Evolutionary conservation across 2,113 vertebrate species (phyloP).

Genomic region (Bubo blakistoni): DNA sequence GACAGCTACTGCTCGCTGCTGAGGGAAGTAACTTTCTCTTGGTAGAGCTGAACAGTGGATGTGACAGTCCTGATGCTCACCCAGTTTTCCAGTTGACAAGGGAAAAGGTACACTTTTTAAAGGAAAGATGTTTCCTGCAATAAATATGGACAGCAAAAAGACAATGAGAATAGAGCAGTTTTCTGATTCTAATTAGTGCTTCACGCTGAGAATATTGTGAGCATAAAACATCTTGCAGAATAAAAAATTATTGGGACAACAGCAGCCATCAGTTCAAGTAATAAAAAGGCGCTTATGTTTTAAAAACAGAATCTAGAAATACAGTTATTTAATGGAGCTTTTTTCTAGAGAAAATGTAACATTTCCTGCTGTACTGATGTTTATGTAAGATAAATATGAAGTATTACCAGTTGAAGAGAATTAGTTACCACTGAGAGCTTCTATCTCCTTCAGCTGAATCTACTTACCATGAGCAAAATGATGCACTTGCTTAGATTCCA

Average conservation of each 20-base stretch:
- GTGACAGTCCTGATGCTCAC: rapidly evolving
- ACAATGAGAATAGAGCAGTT: background rate
- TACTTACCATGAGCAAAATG: background rate
- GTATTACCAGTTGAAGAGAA: background rate
- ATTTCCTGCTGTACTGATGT: background rate
- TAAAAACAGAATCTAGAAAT: conserved; percentile 4
- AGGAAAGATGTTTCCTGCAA: background rate
- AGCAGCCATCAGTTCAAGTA: background rate
- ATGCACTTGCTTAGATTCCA: background rate
- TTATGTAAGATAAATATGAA: conserved; percentile 23
- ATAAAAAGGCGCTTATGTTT: background rate
- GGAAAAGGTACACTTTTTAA: too few relatives aligned
- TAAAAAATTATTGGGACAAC: background rate
- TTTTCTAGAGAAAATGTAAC: background rate
- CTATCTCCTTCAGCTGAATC: background rate
- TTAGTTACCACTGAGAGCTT: background rate
- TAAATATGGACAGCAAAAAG: background rate
- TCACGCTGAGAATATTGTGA: background rate
- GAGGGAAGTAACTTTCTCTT: background rate
- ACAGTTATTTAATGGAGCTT: conserved; percentile 2
- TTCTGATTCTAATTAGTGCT: conserved; percentile 20
- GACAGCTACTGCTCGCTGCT: background rate
- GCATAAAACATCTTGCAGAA: background rate
- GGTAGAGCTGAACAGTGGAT: background rate
- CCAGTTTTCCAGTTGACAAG: background rate